These are phyloP conservation scores for Leistus spinibarbis DNA, from an alignment of 2,888 invertebrate genomes.

Conservation along the genomic window DNA sequence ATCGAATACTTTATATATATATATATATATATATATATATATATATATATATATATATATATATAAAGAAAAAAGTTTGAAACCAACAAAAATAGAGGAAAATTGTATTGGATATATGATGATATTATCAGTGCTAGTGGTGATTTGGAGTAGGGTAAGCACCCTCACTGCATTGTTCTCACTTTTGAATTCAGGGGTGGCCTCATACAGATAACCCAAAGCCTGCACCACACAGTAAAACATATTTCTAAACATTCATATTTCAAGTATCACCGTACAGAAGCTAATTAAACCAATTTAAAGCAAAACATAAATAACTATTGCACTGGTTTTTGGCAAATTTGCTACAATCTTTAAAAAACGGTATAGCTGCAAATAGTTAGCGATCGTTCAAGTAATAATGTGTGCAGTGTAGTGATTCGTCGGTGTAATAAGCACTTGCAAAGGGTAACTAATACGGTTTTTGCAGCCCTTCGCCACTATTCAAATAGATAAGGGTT, in stretches of 20 bases:
- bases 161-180: constrained; percentile 59
- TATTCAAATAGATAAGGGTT: constrained; percentile 59
- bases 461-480: constrained; percentile 57
- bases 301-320: not conserved
- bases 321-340: not conserved
- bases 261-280: not conserved
- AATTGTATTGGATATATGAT: constrained; percentile 52
- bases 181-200: constrained; percentile 58
- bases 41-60: not conserved
- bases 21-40: not conserved
- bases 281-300: not conserved
- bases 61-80: constrained; percentile 21
- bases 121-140: constrained; percentile 57
- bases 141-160: constrained; percentile 56
- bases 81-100: constrained; percentile 29
- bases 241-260: not conserved
- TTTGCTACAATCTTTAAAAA: not conserved
- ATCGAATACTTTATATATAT: not conserved
- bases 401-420: not conserved
- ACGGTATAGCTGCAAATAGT: not conserved
- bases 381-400: not conserved
- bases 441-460: constrained; percentile 57
- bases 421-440: constrained; percentile 50
- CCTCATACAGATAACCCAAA: constrained; percentile 56
- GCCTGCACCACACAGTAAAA: constrained; percentile 51